Evolutionary conservation across 2,797 vertebrate genomes (phyloP).

Genomic region (Gymnodraco acuticeps): DNA sequence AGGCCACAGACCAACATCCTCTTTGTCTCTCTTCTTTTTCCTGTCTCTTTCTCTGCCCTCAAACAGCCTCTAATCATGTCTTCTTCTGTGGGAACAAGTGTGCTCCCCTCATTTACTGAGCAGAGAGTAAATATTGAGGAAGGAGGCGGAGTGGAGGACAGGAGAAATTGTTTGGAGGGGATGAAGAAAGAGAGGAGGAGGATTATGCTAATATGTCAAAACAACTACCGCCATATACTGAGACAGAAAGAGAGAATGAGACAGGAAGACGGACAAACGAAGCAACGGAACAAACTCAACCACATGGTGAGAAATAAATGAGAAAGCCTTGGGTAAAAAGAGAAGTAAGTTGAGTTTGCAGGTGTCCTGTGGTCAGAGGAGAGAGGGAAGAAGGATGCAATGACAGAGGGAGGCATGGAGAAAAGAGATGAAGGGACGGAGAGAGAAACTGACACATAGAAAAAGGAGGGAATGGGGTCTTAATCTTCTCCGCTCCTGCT

Average conservation of each 20-base stretch:
- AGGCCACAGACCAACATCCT: slow-evolving; percentile 12
- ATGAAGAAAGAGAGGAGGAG: slow-evolving; percentile 36
- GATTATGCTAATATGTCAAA: slow-evolving; percentile 76
- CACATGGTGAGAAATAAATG: slow-evolving; percentile 67
- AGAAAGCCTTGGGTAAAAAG: slow-evolving; percentile 52
- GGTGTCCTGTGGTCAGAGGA: slow-evolving; percentile 52
- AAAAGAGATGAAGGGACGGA: slow-evolving; percentile 55
- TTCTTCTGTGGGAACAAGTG: slow-evolving; percentile 68
- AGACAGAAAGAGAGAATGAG: slow-evolving; percentile 40
- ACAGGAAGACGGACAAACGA: slow-evolving; percentile 35
- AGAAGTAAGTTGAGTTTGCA: slow-evolving; percentile 28
- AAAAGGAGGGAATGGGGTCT: slow-evolving; percentile 64
- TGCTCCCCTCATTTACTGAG: slow-evolving; percentile 59
- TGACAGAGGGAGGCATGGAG: slow-evolving; percentile 24
- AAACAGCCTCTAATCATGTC: slow-evolving; percentile 59
- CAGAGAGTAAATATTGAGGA: slow-evolving; percentile 75
- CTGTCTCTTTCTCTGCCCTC: slow-evolving; percentile 49
- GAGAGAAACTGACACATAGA: slow-evolving; percentile 51
- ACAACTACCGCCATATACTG: slow-evolving; percentile 53
- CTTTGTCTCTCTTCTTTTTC: slow-evolving; percentile 44
- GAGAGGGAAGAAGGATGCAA: slow-evolving; percentile 32
- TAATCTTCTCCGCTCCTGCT: slow-evolving; percentile 73
- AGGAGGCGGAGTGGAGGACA: slow-evolving; percentile 54
- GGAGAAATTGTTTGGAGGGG: slow-evolving; percentile 7
- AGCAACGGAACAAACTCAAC: slow-evolving; percentile 36